Percentiles rank a stretch among this genome's conserved stretches.
Evolutionary conservation across 2,113 vertebrate genomes (phyloP).

Genomic region (Mandrillus leucophaeus): DNA sequence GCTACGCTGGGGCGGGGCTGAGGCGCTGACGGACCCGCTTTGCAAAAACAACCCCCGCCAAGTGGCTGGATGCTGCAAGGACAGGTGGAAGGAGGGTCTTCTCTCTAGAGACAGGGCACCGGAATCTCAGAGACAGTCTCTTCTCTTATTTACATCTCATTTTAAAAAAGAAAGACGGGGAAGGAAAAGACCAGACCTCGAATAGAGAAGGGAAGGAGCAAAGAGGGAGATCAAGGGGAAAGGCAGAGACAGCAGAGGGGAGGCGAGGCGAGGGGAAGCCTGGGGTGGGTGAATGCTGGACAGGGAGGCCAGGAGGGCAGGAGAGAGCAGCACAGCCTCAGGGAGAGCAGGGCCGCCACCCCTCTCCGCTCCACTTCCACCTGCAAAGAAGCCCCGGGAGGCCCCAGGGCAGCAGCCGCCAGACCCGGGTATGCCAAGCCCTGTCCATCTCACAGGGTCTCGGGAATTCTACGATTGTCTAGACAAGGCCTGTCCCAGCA

Average conservation of each 20-base stretch:
- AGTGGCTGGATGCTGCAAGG: accelerated
- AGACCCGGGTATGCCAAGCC: not conserved
- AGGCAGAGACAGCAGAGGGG: not conserved
- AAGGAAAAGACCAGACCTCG: not conserved
- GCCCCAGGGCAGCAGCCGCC: not conserved
- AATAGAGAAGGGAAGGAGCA: not conserved
- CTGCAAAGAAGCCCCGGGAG: not conserved
- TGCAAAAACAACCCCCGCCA: not conserved
- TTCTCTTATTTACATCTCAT: not conserved
- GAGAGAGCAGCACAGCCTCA: not conserved
- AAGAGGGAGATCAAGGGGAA: too few relatives aligned
- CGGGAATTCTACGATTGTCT: accelerated
- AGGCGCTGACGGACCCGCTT: not conserved
- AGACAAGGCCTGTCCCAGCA: not conserved
- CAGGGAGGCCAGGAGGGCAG: too few relatives aligned
- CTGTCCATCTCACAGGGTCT: not conserved
- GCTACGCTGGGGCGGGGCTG: too few relatives aligned
- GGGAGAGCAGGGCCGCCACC: not conserved
- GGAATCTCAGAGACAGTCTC: not conserved
- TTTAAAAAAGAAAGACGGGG: not conserved
- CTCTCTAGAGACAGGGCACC: not conserved
- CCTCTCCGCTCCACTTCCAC: not conserved
- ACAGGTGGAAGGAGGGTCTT: accelerated
- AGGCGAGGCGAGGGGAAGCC: not conserved
- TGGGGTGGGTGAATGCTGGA: not conserved